phyloP scores from a whole-genome alignment of 2,797 vertebrate species.

The Calcarius lapponicus region DNA sequence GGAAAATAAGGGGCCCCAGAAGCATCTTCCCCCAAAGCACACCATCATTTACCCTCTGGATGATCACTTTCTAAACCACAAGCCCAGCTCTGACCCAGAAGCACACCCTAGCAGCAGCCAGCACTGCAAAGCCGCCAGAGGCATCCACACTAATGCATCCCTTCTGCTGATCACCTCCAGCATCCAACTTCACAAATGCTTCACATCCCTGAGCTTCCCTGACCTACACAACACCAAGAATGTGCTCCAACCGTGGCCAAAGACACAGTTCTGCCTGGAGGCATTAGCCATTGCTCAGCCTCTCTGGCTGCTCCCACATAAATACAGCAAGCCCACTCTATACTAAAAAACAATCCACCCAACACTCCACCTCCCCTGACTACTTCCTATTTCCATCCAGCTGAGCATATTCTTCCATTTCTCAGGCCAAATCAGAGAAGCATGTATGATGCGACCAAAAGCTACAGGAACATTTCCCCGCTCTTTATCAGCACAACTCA shows the following conservation, averaged over 20 bases:
- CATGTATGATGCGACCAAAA: not conserved
- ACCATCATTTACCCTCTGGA: not conserved
- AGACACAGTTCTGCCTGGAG: not conserved
- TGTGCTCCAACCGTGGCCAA: not conserved
- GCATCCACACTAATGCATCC: not conserved
- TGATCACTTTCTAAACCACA: not conserved
- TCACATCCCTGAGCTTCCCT: not conserved
- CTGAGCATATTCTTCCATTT: not conserved
- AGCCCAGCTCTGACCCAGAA: not conserved
- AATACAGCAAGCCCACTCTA: not conserved
- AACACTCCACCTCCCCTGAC: not conserved
- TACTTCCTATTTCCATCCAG: not conserved
- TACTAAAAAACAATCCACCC: not conserved
- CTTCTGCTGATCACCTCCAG: not conserved
- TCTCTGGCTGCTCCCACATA: not conserved
- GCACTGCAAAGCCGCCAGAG: not conserved
- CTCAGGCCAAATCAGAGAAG: not conserved
- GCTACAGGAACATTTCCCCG: not conserved
- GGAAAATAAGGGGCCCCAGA: not conserved
- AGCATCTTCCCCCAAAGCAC: not conserved
- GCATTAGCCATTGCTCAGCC: not conserved
- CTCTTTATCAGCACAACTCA: slow-evolving; percentile 3
- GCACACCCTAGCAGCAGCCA: not conserved
- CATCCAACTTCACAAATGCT: not conserved
- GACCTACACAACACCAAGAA: not conserved